Base-by-base conservation (phyloP, 2,888 invertebrate species). In the Platynereis dumerilii region DNA sequence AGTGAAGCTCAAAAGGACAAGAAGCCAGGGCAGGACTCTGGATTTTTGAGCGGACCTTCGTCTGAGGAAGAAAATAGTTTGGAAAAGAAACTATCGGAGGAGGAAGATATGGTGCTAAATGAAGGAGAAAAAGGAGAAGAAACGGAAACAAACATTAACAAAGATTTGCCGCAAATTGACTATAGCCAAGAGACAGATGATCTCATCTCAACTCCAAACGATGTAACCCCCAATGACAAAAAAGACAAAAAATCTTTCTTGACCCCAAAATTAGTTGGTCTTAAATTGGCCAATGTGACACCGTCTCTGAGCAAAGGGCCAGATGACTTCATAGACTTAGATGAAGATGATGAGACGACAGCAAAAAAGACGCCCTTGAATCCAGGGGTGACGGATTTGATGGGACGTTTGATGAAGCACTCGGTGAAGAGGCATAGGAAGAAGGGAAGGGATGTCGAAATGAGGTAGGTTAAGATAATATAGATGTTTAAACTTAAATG, bases 401-500 rank as follows among this genome's bases (percentile, higher is more conserved):
- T 91, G 80, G 87, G 91, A 72, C 87, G 92, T 69, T 91, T 92
- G 79, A 85, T 89, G 44, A 89, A 89, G 77, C 92, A 92, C 74
- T 86, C 89, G 2, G 62, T 42, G 1, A 55, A 29, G 10, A 22
- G 54, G 0, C 86, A 87, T 52, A 75, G 74, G 64, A 74, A 70
- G 20, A 54, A 62, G 28, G 44, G 66, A 5, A 72, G 70, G 58
- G 75, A 79, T 66, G 84, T 88, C 71, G 86, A 89, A 78, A 82
- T 88, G 74, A 88, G 84, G 89, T 89, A 83, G 82, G 83, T 71
- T 39, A 53, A n/a, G n/a, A n/a, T n/a, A n/a, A n/a, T n/a, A n/a
- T n/a, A n/a, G n/a, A n/a, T n/a, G n/a, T n/a, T n/a, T n/a, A n/a
- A n/a, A n/a, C n/a, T n/a, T n/a, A n/a, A n/a, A n/a, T n/a, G n/a